Percentiles rank a stretch among this genome's conserved stretches.
Conservation (phyloP, 2,888 invertebrate genomes). For the Polylopha cassiicola region DNA sequence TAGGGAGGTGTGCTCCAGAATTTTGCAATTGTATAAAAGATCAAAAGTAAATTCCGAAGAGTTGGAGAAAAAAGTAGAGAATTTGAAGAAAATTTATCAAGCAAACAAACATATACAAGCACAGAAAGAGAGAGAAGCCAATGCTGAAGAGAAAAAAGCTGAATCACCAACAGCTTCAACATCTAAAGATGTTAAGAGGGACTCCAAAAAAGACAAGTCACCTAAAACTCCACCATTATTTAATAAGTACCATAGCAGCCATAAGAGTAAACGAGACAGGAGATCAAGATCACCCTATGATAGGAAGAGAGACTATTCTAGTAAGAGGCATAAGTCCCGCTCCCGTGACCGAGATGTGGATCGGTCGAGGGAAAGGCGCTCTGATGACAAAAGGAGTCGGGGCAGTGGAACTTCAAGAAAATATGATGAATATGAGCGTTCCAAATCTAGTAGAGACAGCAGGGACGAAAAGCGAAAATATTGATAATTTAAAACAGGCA, state of each 20-base stretch:
- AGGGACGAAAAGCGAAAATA: constrained; percentile 66
- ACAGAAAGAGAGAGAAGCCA: constrained; percentile 59
- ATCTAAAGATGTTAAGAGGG: constrained; percentile 63
- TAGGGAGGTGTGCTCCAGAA: constrained; percentile 87
- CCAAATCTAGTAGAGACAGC: constrained; percentile 59
- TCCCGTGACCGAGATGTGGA: constrained; percentile 65
- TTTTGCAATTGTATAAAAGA: constrained; percentile 89
- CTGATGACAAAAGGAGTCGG: constrained; percentile 59
- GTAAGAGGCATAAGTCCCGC: constrained; percentile 67
- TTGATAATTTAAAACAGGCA: constrained; percentile 30
- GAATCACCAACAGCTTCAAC: constrained; percentile 67
- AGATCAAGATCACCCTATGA: constrained; percentile 71
- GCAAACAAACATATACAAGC: constrained; percentile 65
- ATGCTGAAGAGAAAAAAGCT: constrained; percentile 59
- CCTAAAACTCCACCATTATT: constrained; percentile 72
- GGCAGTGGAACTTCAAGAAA: constrained; percentile 48
- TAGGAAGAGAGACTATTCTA: constrained; percentile 64
- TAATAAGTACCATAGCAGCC: constrained; percentile 63
- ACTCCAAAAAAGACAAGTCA: constrained; percentile 65
- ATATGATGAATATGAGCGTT: constrained; percentile 70
- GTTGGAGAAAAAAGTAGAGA: constrained; percentile 62
- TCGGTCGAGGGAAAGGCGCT: constrained; percentile 56
- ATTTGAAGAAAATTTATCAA: constrained; percentile 60
- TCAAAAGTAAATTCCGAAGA: constrained; percentile 82
- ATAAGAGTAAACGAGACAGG: constrained; percentile 66